A percentile compares a stretch with the other conserved stretches of the same genome.
Conservation (phyloP, 2,797 vertebrate species). For the Dendrocincla tyrannina region DNA sequence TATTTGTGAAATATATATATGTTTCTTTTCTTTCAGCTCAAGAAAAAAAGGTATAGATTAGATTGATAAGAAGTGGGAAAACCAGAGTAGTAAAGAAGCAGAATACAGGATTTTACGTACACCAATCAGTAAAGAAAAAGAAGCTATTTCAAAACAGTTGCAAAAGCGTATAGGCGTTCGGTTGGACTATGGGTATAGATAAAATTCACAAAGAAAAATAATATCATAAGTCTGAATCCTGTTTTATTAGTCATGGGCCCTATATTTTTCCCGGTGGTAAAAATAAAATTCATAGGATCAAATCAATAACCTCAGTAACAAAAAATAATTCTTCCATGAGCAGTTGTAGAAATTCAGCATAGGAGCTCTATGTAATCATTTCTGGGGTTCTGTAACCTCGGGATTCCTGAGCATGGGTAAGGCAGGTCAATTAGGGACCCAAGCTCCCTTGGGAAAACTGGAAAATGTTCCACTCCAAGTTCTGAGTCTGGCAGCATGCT, state of each 20-base stretch:
- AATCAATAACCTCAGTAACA: background rate
- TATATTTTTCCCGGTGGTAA: background rate
- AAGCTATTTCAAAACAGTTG: background rate
- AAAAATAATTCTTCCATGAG: background rate
- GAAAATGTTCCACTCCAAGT: background rate
- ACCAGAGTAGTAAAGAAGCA: background rate
- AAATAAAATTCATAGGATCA: background rate
- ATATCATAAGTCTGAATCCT: background rate
- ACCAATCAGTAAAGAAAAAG: background rate
- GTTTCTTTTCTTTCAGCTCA: background rate
- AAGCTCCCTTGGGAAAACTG: background rate
- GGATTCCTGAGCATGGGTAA: background rate
- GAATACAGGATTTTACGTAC: background rate
- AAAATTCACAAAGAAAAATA: background rate
- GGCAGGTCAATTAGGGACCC: rapidly evolving
- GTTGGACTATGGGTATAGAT: background rate
- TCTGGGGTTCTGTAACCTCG: background rate
- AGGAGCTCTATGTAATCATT: background rate
- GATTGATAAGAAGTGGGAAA: background rate
- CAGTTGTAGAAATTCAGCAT: background rate
- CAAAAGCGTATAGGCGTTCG: background rate
- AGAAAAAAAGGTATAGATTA: background rate
- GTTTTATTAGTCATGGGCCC: background rate
- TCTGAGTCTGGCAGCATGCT: rapidly evolving
- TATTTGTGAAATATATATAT: background rate